A percentile compares a stretch with the other conserved stretches of the same genome.
These are phyloP conservation scores for Mycetomoellerius zeteki DNA, from an alignment of 1,140 invertebrate genomes.

Conservation along the genomic window DNA sequence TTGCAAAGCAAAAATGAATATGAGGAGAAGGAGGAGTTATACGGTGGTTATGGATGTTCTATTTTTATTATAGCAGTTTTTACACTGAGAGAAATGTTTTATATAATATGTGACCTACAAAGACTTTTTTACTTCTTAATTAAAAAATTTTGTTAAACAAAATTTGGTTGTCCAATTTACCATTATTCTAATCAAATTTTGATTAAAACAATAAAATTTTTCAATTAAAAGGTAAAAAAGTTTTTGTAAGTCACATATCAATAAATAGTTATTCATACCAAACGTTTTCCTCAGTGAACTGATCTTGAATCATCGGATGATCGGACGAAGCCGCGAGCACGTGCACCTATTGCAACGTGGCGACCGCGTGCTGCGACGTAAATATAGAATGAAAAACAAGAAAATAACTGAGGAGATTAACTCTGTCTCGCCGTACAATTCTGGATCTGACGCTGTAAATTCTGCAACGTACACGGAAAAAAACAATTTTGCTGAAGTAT, in stretches of 20 bases:
- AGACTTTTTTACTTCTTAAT: too few species aligned
- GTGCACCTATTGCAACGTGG: neutral
- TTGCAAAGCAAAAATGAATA: neutral
- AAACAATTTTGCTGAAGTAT: too few species aligned
- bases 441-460: neutral
- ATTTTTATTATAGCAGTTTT: constrained; percentile 49
- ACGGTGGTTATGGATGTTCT: neutral
- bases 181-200: too few species aligned
- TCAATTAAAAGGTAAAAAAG: too few species aligned
- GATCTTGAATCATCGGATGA: constrained; percentile 56
- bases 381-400: constrained; percentile 56
- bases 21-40: neutral
- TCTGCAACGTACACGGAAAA: too few species aligned
- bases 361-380: constrained; percentile 16
- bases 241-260: too few species aligned
- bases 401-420: constrained; percentile 10
- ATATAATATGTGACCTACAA: too few species aligned
- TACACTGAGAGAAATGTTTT: neutral
- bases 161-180: too few species aligned
- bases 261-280: too few species aligned
- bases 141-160: too few species aligned
- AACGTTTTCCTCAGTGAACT: constrained; percentile 11
- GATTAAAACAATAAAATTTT: too few species aligned
- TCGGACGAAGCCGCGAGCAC: constrained; percentile 13
- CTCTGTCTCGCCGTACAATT: neutral